Evolutionary conservation across 1,140 invertebrate species (phyloP).

Genomic region (Dreissena polymorpha): DNA sequence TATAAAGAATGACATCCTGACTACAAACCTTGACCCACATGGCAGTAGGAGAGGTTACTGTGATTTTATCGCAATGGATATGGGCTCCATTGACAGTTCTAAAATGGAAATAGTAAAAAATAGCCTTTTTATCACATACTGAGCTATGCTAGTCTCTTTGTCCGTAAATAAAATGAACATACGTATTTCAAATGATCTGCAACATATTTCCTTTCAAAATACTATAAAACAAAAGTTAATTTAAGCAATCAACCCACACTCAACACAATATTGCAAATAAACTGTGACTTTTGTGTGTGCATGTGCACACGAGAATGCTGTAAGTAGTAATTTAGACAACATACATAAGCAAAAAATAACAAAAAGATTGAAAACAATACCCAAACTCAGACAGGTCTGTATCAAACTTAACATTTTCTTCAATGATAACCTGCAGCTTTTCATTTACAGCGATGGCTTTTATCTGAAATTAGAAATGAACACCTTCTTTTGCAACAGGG

Average conservation of each 20-base stretch:
- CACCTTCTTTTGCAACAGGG: neutral
- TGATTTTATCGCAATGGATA: conserved; percentile 81
- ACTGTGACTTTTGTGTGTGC: too few relatives aligned
- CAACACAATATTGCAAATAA: too few relatives aligned
- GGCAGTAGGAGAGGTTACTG: conserved; percentile 90
- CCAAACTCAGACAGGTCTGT: conserved; percentile 94
- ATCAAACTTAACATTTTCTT: conserved; percentile 93
- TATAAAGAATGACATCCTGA: too few relatives aligned
- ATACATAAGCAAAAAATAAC: neutral
- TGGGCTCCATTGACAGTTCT: conserved; percentile 85
- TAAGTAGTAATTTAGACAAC: too few relatives aligned
- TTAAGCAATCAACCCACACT: too few relatives aligned
- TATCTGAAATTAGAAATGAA: conserved; percentile 84
- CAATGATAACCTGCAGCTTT: conserved; percentile 86
- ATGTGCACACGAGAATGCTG: too few relatives aligned
- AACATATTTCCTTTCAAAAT: neutral
- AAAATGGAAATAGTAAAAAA: conserved; percentile 38
- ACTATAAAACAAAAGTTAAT: neutral
- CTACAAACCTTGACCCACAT: conserved; percentile 92
- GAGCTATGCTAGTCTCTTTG: neutral
- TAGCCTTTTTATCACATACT: too few relatives aligned
- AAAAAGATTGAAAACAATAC: conserved; percentile 79
- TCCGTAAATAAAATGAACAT: neutral
- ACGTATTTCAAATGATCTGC: neutral
- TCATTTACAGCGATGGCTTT: conserved; percentile 93